Base-by-base conservation (phyloP, 1,140 invertebrate genomes). In the Aethina tumida region DNA sequence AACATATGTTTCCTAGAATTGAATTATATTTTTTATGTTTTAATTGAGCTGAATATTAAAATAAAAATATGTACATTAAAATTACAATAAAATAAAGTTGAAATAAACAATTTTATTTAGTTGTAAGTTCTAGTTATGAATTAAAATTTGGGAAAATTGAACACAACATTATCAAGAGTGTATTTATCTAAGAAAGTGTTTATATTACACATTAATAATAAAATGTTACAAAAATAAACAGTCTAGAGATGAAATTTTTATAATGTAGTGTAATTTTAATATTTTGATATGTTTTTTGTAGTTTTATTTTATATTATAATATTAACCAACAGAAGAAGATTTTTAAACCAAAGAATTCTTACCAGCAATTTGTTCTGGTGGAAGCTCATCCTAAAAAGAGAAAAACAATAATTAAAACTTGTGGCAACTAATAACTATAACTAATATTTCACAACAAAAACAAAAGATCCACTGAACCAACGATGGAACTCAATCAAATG, bases 311-410 rank as follows among this genome's bases (percentile, higher is more conserved):
- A 5, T 37, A 2, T 5, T 12, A 27, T 4, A 5, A 41, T 38
- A 22, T 13, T n/a, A 12, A 18, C 24, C 4, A 14, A 37, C 15
- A 5, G 9, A 28, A 13, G n/a, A 33, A 15, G 20, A 29, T 29
- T 39, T 17, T 14, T 3, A 13, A 38, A 19, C 6, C 20, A 9
- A 15, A 5, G 13, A n/a, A 25, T 28, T 53, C 58, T 58, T 50
- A 60, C 58, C 58, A 32, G 58, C 58, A 28, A 60, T 48, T 47
- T 60, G 58, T 53, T 60, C 58, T 50, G 58, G 53, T 16, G 58
- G 58, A 25, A 60, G 50, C 45, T 60, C 58, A 54, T 60, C 58
- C 58, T 60, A 41, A 32, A 58, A 56, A 36, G 31, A 29, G 16
- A 9, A 27, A 34, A 39, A 34, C n/a, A n/a, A n/a, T n/a, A n/a